These are phyloP conservation scores for Agapornis canus DNA, from an alignment of 2,797 vertebrate genomes.

Conservation along the genomic window DNA sequence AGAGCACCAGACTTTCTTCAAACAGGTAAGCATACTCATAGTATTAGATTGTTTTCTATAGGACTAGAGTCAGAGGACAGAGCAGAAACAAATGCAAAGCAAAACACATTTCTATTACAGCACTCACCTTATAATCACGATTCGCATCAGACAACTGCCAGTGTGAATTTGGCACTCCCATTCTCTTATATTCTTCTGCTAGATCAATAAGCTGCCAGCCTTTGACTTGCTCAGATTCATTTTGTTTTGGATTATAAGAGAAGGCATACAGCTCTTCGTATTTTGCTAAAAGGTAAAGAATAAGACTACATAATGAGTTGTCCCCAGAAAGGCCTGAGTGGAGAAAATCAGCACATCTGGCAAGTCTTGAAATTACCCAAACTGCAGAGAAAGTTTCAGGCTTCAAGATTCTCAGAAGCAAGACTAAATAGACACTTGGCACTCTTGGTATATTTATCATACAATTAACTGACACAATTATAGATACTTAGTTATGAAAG, in stretches of 20 bases:
- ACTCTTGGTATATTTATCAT: not conserved
- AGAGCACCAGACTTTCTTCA: not conserved
- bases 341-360: not conserved
- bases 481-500: not conserved
- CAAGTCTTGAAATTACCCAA: not conserved
- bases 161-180: conserved; percentile 92
- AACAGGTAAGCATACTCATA: not conserved
- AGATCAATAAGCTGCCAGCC: conserved; percentile 95
- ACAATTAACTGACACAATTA: not conserved
- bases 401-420: not conserved
- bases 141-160: conserved; percentile 96
- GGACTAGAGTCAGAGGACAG: not conserved
- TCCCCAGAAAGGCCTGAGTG: not conserved
- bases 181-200: conserved; percentile 89
- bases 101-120: not conserved
- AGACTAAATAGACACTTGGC: not conserved
- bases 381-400: not conserved
- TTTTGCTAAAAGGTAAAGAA: conserved; percentile 8
- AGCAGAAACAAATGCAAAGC: not conserved
- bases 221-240: conserved; percentile 87
- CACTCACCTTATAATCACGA: conserved; percentile 89
- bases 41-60: not conserved
- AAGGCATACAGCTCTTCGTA: conserved; percentile 94
- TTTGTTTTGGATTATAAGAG: conserved; percentile 98
- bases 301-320: not conserved